Conservation (phyloP, 1,140 invertebrate genomes). For the Brachionus asplanchnoidis region DNA sequence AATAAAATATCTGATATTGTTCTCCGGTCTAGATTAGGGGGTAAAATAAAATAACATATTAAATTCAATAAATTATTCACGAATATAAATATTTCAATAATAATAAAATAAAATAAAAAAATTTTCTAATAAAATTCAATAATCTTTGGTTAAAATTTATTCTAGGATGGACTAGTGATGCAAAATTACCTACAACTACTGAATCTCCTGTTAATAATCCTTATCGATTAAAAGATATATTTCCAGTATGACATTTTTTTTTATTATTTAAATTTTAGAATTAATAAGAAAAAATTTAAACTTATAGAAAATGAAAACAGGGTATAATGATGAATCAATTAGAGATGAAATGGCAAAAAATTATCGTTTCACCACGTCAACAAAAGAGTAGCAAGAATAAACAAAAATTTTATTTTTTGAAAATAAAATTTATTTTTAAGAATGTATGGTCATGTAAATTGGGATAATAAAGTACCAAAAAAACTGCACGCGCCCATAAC, state of each 20-base stretch:
- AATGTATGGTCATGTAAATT: conserved; percentile 33
- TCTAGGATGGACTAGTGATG: conserved; percentile 31
- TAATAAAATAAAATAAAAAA: too few relatives aligned
- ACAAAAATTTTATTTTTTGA: not conserved
- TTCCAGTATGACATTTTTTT: not conserved
- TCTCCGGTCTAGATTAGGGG: conserved; percentile 10
- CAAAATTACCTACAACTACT: not conserved
- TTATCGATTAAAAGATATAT: conserved; percentile 23
- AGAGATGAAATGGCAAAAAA: conserved; percentile 33
- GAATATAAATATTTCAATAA: not conserved
- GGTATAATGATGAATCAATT: not conserved
- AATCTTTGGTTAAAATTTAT: not conserved
- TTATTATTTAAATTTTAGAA: not conserved
- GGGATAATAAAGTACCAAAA: conserved; percentile 28
- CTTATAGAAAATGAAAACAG: conserved; percentile 22
- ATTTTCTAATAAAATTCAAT: too few relatives aligned
- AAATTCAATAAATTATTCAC: not conserved
- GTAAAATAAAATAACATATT: not conserved
- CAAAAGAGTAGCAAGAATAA: conserved; percentile 5
- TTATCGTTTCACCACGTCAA: conserved; percentile 17
- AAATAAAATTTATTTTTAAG: not conserved
- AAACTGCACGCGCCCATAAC: conserved; percentile 23
- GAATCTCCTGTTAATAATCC: not conserved
- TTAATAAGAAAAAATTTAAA: not conserved
- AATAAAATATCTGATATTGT: conserved; percentile 33